phyloP scores from a whole-genome alignment of 2,888 invertebrate genomes.

The Pimpla rufipes region DNA sequence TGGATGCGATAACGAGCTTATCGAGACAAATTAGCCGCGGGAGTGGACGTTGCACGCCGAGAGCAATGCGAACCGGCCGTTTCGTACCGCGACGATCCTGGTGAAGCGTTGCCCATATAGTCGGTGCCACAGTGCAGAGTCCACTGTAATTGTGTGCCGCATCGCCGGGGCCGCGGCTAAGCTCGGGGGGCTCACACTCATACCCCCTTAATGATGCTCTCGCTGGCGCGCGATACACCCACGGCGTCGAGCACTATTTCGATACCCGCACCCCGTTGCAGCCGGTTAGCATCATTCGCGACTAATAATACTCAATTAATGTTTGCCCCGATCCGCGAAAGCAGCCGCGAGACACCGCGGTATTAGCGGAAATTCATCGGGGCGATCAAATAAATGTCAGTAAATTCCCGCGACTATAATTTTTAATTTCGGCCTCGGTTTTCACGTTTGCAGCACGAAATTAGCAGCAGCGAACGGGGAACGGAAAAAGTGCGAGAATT shows the following conservation, averaged over 20 bases:
- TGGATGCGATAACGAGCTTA: slow-evolving; percentile 47
- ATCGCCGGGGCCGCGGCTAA: background rate
- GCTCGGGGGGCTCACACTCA: background rate
- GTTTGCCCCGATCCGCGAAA: slow-evolving; percentile 7
- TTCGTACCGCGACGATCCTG: slow-evolving; percentile 20
- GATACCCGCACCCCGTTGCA: background rate
- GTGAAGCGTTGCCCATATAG: background rate
- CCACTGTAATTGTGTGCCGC: slow-evolving; percentile 4
- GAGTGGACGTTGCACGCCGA: background rate
- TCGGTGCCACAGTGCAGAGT: background rate
- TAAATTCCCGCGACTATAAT: no score
- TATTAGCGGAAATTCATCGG: background rate
- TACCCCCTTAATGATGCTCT: slow-evolving; percentile 1
- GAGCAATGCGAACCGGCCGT: slow-evolving; percentile 15
- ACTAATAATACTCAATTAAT: slow-evolving; percentile 25
- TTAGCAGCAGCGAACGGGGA: no score
- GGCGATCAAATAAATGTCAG: background rate
- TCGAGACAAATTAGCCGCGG: slow-evolving; percentile 45
- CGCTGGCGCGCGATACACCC: background rate
- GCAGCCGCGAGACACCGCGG: background rate
- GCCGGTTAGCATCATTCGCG: background rate
- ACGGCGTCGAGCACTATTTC: background rate
- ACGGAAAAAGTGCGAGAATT: no score
- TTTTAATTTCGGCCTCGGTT: no score
- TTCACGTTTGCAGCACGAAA: no score